Evolutionary conservation across 1,140 invertebrate genomes (phyloP).

Genomic region (Odontomachus brunneus): DNA sequence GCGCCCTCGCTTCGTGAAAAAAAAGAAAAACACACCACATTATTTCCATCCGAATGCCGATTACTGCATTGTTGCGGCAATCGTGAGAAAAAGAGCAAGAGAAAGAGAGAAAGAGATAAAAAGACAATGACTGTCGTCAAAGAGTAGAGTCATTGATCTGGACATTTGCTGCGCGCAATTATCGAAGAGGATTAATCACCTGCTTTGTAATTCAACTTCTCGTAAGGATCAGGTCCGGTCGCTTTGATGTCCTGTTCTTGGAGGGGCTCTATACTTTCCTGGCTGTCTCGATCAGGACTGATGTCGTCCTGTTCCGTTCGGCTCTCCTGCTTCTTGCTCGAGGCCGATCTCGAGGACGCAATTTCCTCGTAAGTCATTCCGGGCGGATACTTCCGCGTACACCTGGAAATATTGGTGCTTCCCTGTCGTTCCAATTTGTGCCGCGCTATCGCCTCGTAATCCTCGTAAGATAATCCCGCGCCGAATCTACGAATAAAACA

Average conservation of each 20-base stretch:
- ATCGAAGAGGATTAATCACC: slow-evolving; percentile 76
- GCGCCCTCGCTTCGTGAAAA: slow-evolving; percentile 82
- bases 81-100: slow-evolving; percentile 22
- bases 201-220: slow-evolving; percentile 85
- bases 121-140: slow-evolving; percentile 20
- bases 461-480: slow-evolving; percentile 82
- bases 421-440: slow-evolving; percentile 83
- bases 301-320: slow-evolving; percentile 69
- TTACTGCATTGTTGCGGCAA: slow-evolving; percentile 28
- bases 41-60: slow-evolving; percentile 37
- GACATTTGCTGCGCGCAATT: slow-evolving; percentile 20
- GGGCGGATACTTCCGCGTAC: slow-evolving; percentile 78
- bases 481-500: slow-evolving; percentile 60
- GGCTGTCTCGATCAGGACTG: slow-evolving; percentile 81
- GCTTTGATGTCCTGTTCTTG: slow-evolving; percentile 84
- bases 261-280: slow-evolving; percentile 82
- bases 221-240: slow-evolving; percentile 85
- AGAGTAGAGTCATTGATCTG: slow-evolving; percentile 31
- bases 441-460: slow-evolving; percentile 83
- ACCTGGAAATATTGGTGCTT: slow-evolving; percentile 73
- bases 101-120: background rate
- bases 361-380: slow-evolving; percentile 85
- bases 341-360: slow-evolving; percentile 78
- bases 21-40: slow-evolving; percentile 71
- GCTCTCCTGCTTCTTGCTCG: slow-evolving; percentile 70